These are phyloP conservation scores for Oceanodroma leucorhoa DNA, from an alignment of 2,797 vertebrate species.

Conservation along the genomic window DNA sequence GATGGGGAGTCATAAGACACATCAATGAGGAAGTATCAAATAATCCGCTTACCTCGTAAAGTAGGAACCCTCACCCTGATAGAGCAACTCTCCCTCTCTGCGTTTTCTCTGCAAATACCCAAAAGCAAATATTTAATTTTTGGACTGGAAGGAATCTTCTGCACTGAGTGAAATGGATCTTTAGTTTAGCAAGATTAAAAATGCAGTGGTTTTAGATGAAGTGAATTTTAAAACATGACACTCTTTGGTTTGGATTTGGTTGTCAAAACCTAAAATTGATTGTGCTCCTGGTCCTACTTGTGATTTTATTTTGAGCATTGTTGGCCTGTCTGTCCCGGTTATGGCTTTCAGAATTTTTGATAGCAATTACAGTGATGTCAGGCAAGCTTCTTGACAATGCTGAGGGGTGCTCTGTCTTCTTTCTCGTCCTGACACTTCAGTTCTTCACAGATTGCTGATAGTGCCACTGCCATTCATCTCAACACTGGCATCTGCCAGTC, in stretches of 20 bases:
- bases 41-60: neutral
- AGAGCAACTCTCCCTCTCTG: neutral
- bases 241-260: neutral
- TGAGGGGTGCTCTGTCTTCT: constrained; percentile 14
- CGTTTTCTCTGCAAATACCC: neutral
- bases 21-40: neutral
- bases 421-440: constrained; percentile 15
- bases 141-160: neutral
- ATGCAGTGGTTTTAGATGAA: neutral
- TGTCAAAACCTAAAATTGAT: neutral
- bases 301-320: neutral
- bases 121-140: neutral
- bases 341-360: neutral
- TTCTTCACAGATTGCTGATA: constrained; percentile 34
- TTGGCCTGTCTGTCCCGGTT: neutral
- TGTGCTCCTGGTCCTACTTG: neutral
- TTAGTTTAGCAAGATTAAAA: neutral
- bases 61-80: neutral
- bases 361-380: neutral
- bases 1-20: neutral
- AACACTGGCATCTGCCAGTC: neutral
- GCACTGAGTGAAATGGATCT: neutral
- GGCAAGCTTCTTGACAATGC: neutral
- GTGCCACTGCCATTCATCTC: neutral
- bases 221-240: neutral